A percentile compares a stretch with the other conserved stretches of the same genome.
phyloP scores from a whole-genome alignment of 53 echinoderm and acorn worm species.

The Temnopleurus reevesii region DNA sequence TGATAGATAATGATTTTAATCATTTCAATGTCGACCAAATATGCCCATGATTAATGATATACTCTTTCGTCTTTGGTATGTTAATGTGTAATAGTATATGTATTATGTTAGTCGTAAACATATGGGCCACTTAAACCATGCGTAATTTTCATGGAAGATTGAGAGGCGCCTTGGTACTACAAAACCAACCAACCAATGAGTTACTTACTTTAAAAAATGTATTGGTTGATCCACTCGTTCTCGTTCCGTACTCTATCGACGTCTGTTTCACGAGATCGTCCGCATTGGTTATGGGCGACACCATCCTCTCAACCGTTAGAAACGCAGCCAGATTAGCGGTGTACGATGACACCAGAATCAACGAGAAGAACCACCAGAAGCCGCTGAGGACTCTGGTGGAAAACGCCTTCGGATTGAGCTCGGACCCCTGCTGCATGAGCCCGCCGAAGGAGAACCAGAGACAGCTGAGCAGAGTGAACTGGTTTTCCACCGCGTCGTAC shows the following conservation, averaged over 20 bases:
- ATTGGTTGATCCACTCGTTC: constrained; percentile 84
- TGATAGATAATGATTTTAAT: too few species aligned
- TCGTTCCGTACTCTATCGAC: constrained; percentile 90
- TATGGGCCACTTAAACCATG: too few species aligned
- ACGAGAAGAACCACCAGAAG: constrained; percentile 99
- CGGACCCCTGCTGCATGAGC: constrained; percentile 99
- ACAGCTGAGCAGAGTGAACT: constrained; percentile 94
- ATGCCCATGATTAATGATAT: too few species aligned
- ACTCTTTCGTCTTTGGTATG: too few species aligned
- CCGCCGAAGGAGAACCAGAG: constrained; percentile 99
- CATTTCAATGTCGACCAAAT: too few species aligned
- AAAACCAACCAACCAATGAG: too few species aligned
- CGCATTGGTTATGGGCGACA: constrained; percentile 87
- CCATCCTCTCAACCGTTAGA: constrained; percentile 96
- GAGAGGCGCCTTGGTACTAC: too few species aligned
- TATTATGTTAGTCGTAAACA: too few species aligned
- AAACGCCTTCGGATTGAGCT: constrained; percentile 94
- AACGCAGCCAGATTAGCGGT: constrained; percentile 98
- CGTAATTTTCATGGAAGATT: too few species aligned
- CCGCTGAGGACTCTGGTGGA: constrained; percentile 95
- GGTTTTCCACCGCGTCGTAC: constrained; percentile 96
- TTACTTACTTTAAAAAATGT: constrained; percentile 90
- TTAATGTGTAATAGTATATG: too few species aligned
- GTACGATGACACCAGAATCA: constrained; percentile 95
- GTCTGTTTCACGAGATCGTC: constrained; percentile 93